Conservation (phyloP, 30 jellyfish, hydroid and myxozoan genomes). For the Clytia hemisphaerica region DNA sequence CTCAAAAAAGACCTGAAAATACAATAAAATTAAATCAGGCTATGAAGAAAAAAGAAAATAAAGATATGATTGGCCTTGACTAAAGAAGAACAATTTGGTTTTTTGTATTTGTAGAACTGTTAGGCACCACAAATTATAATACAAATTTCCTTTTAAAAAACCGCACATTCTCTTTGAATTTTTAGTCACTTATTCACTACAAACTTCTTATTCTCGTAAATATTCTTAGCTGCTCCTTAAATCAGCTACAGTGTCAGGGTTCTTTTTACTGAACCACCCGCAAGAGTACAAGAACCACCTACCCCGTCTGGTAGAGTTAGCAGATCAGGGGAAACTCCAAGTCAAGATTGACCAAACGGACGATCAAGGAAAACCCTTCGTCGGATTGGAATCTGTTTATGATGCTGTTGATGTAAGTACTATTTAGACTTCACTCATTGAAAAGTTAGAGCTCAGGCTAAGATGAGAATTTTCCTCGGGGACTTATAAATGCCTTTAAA, state of each 20-base stretch:
- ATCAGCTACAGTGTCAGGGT: constrained; percentile 76
- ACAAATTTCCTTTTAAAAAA: neutral
- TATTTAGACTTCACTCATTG: neutral
- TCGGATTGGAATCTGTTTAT: constrained; percentile 53
- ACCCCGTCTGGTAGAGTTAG: constrained; percentile 55
- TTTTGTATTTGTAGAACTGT: too few relatives aligned
- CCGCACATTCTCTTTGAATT: neutral
- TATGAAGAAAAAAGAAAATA: too few relatives aligned
- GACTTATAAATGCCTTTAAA: neutral
- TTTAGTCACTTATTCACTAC: neutral
- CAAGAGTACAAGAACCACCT: constrained; percentile 42
- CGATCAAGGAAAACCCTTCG: constrained; percentile 23
- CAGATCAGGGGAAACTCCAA: constrained; percentile 31
- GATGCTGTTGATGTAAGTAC: constrained; percentile 80
- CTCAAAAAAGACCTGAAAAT: too few relatives aligned
- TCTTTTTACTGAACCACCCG: constrained; percentile 65
- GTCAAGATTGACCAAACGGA: constrained; percentile 7
- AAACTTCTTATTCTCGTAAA: neutral
- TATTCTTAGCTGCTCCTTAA: constrained; percentile 51
- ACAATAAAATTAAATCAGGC: too few relatives aligned
- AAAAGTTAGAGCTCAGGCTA: neutral
- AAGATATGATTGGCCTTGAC: too few relatives aligned
- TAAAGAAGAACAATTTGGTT: too few relatives aligned
- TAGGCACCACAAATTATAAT: neutral
- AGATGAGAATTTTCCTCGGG: neutral